These are phyloP conservation scores for Clytia hemisphaerica DNA, from an alignment of 30 jellyfish, hydroid and myxozoan species.

Conservation along the genomic window DNA sequence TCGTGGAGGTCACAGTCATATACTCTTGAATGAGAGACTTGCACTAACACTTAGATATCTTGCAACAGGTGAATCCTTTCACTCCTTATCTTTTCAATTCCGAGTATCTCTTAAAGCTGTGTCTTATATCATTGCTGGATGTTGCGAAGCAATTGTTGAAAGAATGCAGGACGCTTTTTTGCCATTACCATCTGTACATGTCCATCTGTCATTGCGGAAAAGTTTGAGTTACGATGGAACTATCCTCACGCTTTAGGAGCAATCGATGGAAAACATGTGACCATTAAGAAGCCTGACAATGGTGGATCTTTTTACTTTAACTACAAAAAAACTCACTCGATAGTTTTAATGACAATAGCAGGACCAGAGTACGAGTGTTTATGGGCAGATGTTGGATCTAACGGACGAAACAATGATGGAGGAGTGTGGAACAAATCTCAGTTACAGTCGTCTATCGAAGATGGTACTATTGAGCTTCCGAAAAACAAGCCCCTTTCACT, in stretches of 20 bases:
- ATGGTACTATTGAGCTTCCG: background rate
- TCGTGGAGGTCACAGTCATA: constrained; percentile 5
- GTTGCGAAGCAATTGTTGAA: background rate
- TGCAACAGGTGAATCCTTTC: constrained; percentile 37
- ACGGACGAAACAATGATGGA: constrained; percentile 34
- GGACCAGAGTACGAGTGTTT: constrained; percentile 27
- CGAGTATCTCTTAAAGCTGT: constrained; percentile 24
- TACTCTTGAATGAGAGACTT: constrained; percentile 6
- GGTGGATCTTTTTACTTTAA: background rate
- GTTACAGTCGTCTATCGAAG: background rate
- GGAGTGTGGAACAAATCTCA: constrained; percentile 40
- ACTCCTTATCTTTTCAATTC: constrained; percentile 25
- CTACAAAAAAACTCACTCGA: constrained; percentile 14
- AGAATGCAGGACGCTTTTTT: constrained; percentile 6
- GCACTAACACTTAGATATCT: constrained; percentile 20
- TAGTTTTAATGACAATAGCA: constrained; percentile 20
- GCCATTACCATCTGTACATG: background rate
- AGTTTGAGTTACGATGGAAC: constrained; percentile 6
- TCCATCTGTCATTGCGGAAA: constrained; percentile 5
- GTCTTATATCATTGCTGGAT: constrained; percentile 19
- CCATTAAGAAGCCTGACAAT: constrained; percentile 23
- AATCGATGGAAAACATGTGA: constrained; percentile 24
- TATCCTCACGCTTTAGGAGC: constrained; percentile 31
- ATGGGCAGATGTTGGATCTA: constrained; percentile 20
- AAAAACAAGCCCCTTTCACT: background rate